A percentile compares a stretch with the other conserved stretches of the same genome.
phyloP scores from a whole-genome alignment of 2,797 vertebrate species.

The Pangasius macronema region DNA sequence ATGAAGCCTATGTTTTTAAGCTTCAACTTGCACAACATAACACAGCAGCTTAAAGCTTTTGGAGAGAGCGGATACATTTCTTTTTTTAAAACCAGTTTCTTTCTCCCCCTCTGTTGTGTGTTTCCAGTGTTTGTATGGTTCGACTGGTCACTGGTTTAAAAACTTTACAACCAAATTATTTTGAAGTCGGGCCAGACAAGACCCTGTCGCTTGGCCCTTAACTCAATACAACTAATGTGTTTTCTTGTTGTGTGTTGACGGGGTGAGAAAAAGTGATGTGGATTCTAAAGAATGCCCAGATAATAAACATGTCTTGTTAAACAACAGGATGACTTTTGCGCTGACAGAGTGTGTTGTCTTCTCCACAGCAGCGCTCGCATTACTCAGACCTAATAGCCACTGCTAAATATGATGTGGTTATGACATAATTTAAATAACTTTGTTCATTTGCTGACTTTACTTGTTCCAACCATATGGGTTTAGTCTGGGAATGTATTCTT shows the following conservation, averaged over 20 bases:
- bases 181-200: conserved; percentile 3
- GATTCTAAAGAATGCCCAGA: conserved; percentile 4
- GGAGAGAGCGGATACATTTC: not conserved
- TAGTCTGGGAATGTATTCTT: conserved; percentile 21
- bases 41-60: not conserved
- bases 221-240: conserved; percentile 1
- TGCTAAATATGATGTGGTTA: conserved; percentile 21
- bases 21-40: conserved; percentile 4
- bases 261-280: conserved; percentile 4
- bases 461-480: conserved; percentile 8
- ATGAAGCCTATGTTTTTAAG: not conserved
- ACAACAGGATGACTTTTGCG: not conserved
- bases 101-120: not conserved
- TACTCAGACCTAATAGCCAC: conserved; percentile 3
- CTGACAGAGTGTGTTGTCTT: conserved; percentile 4
- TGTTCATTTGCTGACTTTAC: conserved; percentile 25
- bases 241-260: conserved; percentile 11
- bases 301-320: conserved; percentile 11
- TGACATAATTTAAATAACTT: not conserved
- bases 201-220: not conserved
- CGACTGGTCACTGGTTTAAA: not conserved
- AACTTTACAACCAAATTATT: not conserved
- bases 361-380: not conserved
- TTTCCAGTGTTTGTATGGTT: not conserved
- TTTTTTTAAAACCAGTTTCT: not conserved